phyloP scores from a whole-genome alignment of 2,113 vertebrate species.

The Dolichallabes microphthalmus region DNA sequence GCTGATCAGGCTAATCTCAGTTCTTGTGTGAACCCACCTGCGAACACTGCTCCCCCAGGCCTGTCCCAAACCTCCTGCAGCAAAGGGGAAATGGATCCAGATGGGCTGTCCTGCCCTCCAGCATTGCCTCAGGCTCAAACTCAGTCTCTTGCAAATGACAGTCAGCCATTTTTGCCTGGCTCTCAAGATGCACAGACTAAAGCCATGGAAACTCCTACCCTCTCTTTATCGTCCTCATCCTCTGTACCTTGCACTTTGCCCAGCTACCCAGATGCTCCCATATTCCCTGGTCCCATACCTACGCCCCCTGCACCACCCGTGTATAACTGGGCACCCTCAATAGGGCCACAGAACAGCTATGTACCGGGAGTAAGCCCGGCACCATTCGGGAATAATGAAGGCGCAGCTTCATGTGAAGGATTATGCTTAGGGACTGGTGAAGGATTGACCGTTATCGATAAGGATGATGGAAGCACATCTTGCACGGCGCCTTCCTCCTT shows the following conservation, averaged over 20 bases:
- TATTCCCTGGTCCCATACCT: constrained; percentile 62
- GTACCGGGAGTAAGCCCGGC: constrained; percentile 45
- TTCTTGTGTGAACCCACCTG: constrained; percentile 21
- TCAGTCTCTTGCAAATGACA: neutral
- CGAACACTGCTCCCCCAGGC: neutral
- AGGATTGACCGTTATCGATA: constrained; percentile 1
- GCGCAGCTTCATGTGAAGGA: constrained; percentile 27
- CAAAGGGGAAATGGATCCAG: constrained; percentile 8
- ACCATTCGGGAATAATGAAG: constrained; percentile 36
- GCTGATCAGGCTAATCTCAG: constrained; percentile 11
- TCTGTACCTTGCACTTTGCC: constrained; percentile 35
- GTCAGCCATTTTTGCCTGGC: neutral
- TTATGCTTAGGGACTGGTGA: constrained; percentile 8
- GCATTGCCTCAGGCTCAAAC: constrained; percentile 15
- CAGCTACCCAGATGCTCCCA: constrained; percentile 29
- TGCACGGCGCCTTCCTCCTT: neutral
- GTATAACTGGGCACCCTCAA: constrained; percentile 39
- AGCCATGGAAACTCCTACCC: constrained; percentile 30
- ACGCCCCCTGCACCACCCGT: constrained; percentile 32
- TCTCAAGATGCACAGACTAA: constrained; percentile 52
- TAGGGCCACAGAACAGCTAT: constrained; percentile 57
- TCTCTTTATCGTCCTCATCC: neutral
- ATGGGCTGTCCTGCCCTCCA: constrained; percentile 16
- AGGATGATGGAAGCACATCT: neutral
- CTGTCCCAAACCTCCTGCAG: constrained; percentile 4